phyloP scores from a whole-genome alignment of 1,140 invertebrate species.

The Zaprionus lachaisei region DNA sequence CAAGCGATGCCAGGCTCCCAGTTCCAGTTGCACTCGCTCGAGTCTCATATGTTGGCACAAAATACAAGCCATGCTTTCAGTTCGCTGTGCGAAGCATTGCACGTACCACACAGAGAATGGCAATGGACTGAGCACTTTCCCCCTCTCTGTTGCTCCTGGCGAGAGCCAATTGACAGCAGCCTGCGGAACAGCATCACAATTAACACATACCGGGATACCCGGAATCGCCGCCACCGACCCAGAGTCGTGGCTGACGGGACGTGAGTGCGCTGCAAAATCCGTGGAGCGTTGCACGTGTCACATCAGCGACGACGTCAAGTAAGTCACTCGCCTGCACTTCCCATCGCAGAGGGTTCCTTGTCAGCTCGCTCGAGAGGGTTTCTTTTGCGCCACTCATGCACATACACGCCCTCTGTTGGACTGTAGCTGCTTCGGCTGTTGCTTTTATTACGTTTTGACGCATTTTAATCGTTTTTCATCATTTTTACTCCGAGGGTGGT shows the following conservation, averaged over 20 bases:
- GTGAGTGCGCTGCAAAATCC: constrained; percentile 59
- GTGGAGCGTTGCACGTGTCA: constrained; percentile 60
- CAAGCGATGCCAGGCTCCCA: constrained; percentile 9
- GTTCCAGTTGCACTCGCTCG: background rate
- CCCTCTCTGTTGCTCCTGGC: constrained; percentile 7
- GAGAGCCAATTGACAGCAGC: constrained; percentile 47
- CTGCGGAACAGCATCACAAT: constrained; percentile 49
- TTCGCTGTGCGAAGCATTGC: constrained; percentile 23
- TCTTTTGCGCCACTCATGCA: background rate
- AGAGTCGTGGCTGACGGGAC: constrained; percentile 19
- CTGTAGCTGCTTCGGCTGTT: constrained; percentile 11
- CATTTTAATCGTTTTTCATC: constrained; percentile 60
- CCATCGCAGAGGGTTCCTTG: background rate
- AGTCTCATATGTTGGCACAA: constrained; percentile 40
- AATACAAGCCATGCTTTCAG: constrained; percentile 42
- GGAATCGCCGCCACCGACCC: constrained; percentile 24
- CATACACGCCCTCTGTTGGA: constrained; percentile 4
- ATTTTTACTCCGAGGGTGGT: constrained; percentile 42
- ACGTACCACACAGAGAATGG: constrained; percentile 18
- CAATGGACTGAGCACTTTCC: background rate
- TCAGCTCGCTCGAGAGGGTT: background rate
- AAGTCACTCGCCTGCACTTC: constrained; percentile 45
- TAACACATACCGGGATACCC: constrained; percentile 46
- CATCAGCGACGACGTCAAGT: constrained; percentile 39
- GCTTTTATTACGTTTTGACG: constrained; percentile 62